phyloP scores from a whole-genome alignment of 1,140 invertebrate species.

The Trachymyrmex cornetzi region DNA sequence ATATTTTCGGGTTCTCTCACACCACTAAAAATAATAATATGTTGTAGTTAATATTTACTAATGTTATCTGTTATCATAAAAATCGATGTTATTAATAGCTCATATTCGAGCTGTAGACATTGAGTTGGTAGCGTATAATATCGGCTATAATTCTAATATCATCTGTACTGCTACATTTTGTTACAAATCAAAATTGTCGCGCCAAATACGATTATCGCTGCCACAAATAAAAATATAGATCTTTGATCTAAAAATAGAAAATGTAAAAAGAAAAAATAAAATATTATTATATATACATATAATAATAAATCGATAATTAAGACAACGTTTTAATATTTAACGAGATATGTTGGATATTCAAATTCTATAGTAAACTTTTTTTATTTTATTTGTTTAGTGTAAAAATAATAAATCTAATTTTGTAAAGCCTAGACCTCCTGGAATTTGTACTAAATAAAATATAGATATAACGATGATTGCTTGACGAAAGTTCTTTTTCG shows the following conservation, averaged over 20 bases:
- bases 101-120: neutral
- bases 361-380: neutral
- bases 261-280: neutral
- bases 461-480: neutral
- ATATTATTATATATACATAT: too few relatives aligned
- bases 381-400: neutral
- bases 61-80: neutral
- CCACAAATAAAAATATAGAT: neutral
- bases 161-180: neutral
- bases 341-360: neutral
- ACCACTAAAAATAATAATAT: too few relatives aligned
- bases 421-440: neutral
- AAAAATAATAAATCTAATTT: neutral
- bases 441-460: neutral
- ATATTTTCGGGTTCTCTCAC: too few relatives aligned
- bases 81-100: neutral
- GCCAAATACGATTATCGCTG: neutral
- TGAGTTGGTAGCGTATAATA: neutral
- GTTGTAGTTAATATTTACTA: neutral
- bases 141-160: neutral
- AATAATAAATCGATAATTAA: neutral
- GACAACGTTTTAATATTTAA: neutral
- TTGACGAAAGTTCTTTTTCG: neutral
- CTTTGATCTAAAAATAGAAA: constrained; percentile 9
- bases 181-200: neutral